These are phyloP conservation scores for Syncerus caffer DNA, from an alignment of 2,797 vertebrate genomes.

Conservation along the genomic window DNA sequence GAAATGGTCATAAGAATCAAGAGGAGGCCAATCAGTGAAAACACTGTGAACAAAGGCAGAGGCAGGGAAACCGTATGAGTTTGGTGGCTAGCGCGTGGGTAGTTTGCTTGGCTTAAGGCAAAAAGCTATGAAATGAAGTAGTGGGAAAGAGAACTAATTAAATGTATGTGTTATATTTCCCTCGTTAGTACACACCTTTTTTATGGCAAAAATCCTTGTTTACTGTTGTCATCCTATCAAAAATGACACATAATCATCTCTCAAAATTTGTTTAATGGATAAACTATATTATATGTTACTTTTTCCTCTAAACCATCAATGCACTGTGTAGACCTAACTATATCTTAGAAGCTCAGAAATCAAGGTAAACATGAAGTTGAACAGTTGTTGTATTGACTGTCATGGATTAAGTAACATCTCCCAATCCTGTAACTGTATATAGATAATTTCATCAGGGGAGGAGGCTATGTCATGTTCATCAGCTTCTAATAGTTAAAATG, in stretches of 20 bases:
- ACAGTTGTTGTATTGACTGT: neutral
- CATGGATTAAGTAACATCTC: neutral
- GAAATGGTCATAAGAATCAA: neutral
- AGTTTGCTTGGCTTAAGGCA: neutral
- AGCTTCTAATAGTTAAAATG: constrained; percentile 5
- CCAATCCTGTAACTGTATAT: neutral
- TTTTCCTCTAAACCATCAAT: neutral
- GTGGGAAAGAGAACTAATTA: neutral
- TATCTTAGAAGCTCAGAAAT: neutral
- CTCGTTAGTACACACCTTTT: neutral
- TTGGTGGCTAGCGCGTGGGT: neutral
- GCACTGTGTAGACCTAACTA: neutral
- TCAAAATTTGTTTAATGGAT: constrained; percentile 11
- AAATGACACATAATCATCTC: neutral
- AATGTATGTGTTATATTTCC: neutral
- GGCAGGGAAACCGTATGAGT: neutral
- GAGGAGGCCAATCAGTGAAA: neutral
- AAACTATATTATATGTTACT: neutral
- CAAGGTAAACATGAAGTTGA: neutral
- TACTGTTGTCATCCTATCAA: neutral
- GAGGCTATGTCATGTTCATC: neutral
- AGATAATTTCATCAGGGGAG: neutral
- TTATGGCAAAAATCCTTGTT: constrained; percentile 34
- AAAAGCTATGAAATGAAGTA: neutral
- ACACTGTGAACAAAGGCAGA: neutral